Conservation (phyloP, 2,888 invertebrate genomes). For the Drosophila parthenogenetica region DNA sequence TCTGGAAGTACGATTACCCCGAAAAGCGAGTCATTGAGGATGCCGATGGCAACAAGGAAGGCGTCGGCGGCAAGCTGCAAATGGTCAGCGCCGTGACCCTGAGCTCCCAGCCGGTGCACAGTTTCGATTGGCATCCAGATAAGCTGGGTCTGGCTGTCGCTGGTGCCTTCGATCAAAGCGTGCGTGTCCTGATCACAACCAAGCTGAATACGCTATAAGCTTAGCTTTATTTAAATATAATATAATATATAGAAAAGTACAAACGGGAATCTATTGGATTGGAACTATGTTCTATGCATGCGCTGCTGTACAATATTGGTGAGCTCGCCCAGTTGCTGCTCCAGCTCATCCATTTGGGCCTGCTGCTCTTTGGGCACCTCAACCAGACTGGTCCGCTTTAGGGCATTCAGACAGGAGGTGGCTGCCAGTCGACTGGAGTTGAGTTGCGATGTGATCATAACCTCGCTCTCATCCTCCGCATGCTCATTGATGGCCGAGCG, state of each 20-base stretch:
- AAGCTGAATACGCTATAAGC: constrained; percentile 89
- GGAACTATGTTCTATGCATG: constrained; percentile 58
- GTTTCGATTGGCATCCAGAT: constrained; percentile 96
- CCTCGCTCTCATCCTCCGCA: constrained; percentile 85
- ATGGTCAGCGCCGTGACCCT: constrained; percentile 92
- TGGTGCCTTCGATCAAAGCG: constrained; percentile 95
- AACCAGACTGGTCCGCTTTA: constrained; percentile 80
- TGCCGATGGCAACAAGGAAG: constrained; percentile 89
- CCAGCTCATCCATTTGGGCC: constrained; percentile 83
- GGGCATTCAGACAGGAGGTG: constrained; percentile 86
- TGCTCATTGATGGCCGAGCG: constrained; percentile 86
- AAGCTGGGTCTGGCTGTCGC: constrained; percentile 95
- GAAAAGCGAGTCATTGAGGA: constrained; percentile 90
- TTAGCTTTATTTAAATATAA: constrained; percentile 13
- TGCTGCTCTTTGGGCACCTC: constrained; percentile 82
- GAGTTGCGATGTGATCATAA: constrained; percentile 86
- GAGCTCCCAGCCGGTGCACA: constrained; percentile 94
- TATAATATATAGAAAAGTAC: constrained; percentile 23
- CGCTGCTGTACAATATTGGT: constrained; percentile 71
- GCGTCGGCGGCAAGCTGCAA: constrained; percentile 91
- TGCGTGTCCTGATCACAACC: constrained; percentile 94
- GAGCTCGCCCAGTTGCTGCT: constrained; percentile 59
- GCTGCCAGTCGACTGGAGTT: constrained; percentile 87
- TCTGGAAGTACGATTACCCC: constrained; percentile 99
- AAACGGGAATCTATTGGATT: not conserved